Conservation (phyloP, 2,113 vertebrate species). For the Ploceus nigricollis region DNA sequence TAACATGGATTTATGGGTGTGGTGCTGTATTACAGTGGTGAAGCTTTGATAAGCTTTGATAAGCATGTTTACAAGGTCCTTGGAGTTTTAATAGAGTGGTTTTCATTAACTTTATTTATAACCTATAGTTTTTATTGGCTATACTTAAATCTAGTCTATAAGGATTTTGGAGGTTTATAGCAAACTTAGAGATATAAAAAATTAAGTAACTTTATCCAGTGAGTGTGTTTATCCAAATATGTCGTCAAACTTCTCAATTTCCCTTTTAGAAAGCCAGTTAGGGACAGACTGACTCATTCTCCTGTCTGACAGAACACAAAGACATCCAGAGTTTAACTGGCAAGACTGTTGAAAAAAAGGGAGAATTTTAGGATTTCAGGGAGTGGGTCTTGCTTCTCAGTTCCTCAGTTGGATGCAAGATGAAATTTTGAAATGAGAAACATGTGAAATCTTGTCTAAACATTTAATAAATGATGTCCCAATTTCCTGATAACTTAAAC, state of each 20-base stretch:
- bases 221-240: conserved; percentile 68
- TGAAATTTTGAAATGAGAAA: conserved; percentile 25
- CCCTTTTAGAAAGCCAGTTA: conserved; percentile 64
- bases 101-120: conserved; percentile 59
- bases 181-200: conserved; percentile 50
- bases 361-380: conserved; percentile 29
- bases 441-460: not conserved
- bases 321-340: conserved; percentile 58
- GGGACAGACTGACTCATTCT: conserved; percentile 65
- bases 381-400: conserved; percentile 24
- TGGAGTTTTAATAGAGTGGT: conserved; percentile 31
- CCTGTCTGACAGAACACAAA: conserved; percentile 48
- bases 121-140: conserved; percentile 53
- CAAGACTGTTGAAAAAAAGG: conserved; percentile 12
- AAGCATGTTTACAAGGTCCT: conserved; percentile 28
- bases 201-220: conserved; percentile 64
- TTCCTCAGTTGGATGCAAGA: not conserved
- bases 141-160: conserved; percentile 44
- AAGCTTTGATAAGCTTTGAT: conserved; percentile 5
- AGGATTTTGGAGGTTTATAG: conserved; percentile 60
- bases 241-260: conserved; percentile 66
- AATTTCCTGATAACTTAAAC: not conserved
- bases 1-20: not conserved
- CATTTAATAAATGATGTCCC: not conserved
- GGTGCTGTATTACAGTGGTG: not conserved